phyloP scores from a whole-genome alignment of 2,888 invertebrate genomes.

The Pristionchus entomophagus region DNA sequence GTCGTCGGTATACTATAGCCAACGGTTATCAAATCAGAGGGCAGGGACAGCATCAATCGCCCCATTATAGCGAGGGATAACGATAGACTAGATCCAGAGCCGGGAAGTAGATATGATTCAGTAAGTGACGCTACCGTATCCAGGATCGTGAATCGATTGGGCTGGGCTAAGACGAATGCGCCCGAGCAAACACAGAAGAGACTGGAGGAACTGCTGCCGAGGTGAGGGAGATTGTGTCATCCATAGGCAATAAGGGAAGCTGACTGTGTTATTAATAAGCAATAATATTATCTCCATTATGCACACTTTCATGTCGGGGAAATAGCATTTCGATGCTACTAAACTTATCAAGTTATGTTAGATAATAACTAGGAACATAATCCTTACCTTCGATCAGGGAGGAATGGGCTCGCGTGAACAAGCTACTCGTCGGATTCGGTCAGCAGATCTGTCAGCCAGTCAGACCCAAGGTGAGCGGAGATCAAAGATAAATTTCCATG shows the following conservation, averaged over 20 bases:
- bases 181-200: constrained; percentile 90
- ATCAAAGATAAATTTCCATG: background rate
- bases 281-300: no score
- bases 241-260: background rate
- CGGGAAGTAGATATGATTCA: background rate
- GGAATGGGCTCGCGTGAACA: constrained; percentile 89
- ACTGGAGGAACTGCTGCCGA: constrained; percentile 91
- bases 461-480: constrained; percentile 81
- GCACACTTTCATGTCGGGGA: no score
- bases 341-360: no score
- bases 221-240: constrained; percentile 75
- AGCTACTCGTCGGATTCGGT: constrained; percentile 95
- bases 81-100: background rate
- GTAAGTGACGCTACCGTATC: background rate
- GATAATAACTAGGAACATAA: no score
- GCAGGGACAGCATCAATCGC: no score
- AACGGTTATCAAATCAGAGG: no score
- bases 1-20: no score
- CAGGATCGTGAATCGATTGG: constrained; percentile 76
- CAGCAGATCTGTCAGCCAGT: constrained; percentile 91
- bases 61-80: no score
- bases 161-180: constrained; percentile 82
- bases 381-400: constrained; percentile 77
- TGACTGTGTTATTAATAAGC: background rate
- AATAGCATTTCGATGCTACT: no score